Conservation (phyloP, 2,797 vertebrate genomes). For the Xiphorhynchus erythropygius region DNA sequence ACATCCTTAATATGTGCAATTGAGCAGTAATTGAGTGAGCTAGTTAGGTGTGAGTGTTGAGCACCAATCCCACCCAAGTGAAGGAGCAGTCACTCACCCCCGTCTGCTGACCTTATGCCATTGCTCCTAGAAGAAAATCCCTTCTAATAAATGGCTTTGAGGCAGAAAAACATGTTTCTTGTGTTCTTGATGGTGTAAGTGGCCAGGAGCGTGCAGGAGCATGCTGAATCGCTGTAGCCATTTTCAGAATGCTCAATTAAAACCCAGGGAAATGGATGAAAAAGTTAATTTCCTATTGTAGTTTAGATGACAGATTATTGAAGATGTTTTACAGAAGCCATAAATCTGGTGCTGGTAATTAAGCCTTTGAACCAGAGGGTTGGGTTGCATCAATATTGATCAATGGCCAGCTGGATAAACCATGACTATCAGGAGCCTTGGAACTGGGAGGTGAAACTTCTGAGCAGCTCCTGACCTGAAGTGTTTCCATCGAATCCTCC, state of each 20-base stretch:
- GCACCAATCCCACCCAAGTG: neutral
- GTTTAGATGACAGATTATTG: neutral
- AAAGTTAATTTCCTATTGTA: neutral
- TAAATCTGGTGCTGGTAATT: neutral
- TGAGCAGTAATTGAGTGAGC: neutral
- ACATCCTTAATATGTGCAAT: neutral
- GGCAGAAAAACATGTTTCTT: neutral
- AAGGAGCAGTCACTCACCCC: neutral
- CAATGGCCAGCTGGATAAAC: neutral
- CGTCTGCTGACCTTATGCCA: neutral
- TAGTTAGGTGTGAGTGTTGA: neutral
- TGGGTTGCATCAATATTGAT: neutral
- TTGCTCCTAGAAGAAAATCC: neutral
- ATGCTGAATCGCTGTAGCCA: neutral
- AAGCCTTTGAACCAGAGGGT: neutral
- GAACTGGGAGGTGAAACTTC: neutral
- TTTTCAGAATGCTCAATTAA: neutral
- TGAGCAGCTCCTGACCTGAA: neutral
- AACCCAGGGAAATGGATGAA: neutral
- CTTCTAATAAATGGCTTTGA: neutral
- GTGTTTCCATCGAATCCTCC: neutral
- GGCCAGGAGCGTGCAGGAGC: neutral
- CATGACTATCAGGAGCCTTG: neutral
- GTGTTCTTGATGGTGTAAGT: neutral
- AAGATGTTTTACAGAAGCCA: neutral